A percentile compares a stretch with the other conserved stretches of the same genome.
Conservation (phyloP, 2,888 invertebrate species). For the Chymomyza caudatula region DNA sequence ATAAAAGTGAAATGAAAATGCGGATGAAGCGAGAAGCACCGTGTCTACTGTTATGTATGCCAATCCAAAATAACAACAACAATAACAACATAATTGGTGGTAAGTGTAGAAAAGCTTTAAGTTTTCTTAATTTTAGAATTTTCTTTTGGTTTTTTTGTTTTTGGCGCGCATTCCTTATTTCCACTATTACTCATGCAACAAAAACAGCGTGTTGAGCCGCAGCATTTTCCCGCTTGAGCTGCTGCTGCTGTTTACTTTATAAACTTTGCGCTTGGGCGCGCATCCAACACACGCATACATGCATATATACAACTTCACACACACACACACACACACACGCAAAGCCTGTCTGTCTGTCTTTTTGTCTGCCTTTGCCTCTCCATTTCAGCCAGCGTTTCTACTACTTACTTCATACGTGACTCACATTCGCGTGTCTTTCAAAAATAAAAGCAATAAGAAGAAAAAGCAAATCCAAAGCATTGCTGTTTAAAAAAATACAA, state of each 20-base stretch:
- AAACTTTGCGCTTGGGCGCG: constrained; percentile 57
- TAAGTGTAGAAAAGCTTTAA: constrained; percentile 35
- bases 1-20: constrained; percentile 80
- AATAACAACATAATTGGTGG: constrained; percentile 53
- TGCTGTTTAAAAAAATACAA: constrained; percentile 44
- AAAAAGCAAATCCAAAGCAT: constrained; percentile 48
- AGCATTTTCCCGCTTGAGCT: constrained; percentile 48
- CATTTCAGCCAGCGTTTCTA: constrained; percentile 51
- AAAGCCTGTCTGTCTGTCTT: constrained; percentile 19
- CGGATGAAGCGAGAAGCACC: constrained; percentile 83
- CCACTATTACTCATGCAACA: constrained; percentile 39
- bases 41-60: constrained; percentile 82
- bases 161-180: background rate
- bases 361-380: constrained; percentile 25
- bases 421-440: constrained; percentile 71
- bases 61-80: constrained; percentile 72
- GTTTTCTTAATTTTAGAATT: background rate
- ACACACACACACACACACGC: constrained; percentile 30
- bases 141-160: background rate
- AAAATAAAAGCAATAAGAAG: constrained; percentile 58
- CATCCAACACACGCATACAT: constrained; percentile 9
- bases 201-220: constrained; percentile 3
- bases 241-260: constrained; percentile 19
- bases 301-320: background rate
- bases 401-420: constrained; percentile 67